phyloP scores from a whole-genome alignment of 2,797 vertebrate genomes.

The Phoebastria nigripes region DNA sequence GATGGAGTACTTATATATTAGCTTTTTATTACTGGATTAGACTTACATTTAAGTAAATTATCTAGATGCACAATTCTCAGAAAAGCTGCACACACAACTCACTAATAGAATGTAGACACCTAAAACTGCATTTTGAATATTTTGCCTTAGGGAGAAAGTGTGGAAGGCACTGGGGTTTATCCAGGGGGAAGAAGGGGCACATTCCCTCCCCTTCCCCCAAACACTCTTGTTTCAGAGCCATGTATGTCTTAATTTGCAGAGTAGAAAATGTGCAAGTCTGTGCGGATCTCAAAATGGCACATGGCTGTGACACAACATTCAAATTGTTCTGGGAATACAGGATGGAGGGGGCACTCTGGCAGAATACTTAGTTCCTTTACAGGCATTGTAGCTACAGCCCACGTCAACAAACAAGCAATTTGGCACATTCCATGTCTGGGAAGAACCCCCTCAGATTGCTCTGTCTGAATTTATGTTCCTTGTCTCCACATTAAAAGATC shows the following conservation, averaged over 20 bases:
- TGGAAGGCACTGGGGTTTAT: neutral
- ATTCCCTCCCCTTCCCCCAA: neutral
- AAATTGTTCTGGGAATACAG: conserved; percentile 48
- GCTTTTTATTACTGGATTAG: neutral
- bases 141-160: neutral
- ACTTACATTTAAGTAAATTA: neutral
- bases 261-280: neutral
- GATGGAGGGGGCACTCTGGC: conserved; percentile 44
- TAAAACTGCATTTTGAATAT: neutral
- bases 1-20: neutral
- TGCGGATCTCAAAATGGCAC: conserved; percentile 32
- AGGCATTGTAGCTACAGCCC: conserved; percentile 36
- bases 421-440: neutral
- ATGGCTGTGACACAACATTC: neutral
- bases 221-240: neutral
- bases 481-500: neutral
- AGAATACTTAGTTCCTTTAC: conserved; percentile 22
- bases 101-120: neutral
- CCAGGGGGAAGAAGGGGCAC: neutral
- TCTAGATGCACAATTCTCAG: neutral
- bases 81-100: neutral
- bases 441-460: neutral
- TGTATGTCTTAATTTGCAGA: neutral
- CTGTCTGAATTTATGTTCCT: neutral
- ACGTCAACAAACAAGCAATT: neutral